These are phyloP conservation scores for Eumerus sabulonum DNA, from an alignment of 2,888 invertebrate genomes.

Conservation along the genomic window DNA sequence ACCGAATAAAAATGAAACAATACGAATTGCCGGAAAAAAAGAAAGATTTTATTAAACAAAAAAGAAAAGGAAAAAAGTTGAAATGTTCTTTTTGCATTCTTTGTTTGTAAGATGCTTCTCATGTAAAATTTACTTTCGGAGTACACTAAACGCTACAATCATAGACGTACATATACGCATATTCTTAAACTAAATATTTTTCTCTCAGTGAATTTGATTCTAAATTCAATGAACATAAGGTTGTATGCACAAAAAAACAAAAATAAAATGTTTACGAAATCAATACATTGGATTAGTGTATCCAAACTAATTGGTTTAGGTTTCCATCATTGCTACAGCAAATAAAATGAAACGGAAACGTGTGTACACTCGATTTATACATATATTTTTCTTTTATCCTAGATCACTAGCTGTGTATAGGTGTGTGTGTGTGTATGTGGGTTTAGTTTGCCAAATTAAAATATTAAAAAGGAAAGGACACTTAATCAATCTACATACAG, in stretches of 20 bases:
- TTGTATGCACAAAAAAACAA: slow-evolving; percentile 43
- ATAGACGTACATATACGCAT: slow-evolving; percentile 25
- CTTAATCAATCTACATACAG: slow-evolving; percentile 4
- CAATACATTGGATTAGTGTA: slow-evolving; percentile 31
- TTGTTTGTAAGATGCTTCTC: slow-evolving; percentile 20
- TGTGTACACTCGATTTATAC: slow-evolving; percentile 53
- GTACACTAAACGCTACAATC: slow-evolving; percentile 21
- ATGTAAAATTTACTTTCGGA: slow-evolving; percentile 36
- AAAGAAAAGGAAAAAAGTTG: not conserved
- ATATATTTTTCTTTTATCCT: slow-evolving; percentile 42
- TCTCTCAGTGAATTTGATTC: slow-evolving; percentile 55
- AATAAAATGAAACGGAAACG: slow-evolving; percentile 38
- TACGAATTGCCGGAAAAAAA: not conserved
- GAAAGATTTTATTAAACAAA: not conserved
- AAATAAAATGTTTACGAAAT: slow-evolving; percentile 29
- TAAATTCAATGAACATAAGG: slow-evolving; percentile 47
- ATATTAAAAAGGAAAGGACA: not conserved
- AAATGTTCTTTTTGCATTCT: slow-evolving; percentile 19
- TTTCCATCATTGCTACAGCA: slow-evolving; percentile 25
- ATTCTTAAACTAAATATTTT: slow-evolving; percentile 49
- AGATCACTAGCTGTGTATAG: slow-evolving; percentile 63
- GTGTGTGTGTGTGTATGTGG: slow-evolving; percentile 21
- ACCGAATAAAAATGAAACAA: slow-evolving; percentile 1
- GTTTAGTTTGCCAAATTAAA: slow-evolving; percentile 49
- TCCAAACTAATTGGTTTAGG: slow-evolving; percentile 31